Evolutionary conservation across 2,888 invertebrate species (phyloP).

Genomic region (Rhamphomyia laevipes): DNA sequence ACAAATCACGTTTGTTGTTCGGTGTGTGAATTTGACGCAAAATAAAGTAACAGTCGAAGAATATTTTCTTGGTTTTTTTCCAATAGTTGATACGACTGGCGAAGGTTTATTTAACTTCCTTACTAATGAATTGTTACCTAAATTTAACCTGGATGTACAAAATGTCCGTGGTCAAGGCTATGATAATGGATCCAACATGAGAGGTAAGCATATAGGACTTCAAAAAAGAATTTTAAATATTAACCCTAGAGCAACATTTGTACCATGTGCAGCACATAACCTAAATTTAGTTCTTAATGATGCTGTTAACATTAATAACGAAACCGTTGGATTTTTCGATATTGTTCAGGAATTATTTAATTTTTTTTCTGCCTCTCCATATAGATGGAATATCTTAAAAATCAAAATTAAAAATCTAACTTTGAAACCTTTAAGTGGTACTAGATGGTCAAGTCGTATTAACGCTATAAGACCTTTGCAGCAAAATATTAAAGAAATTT

Average conservation of each 20-base stretch:
- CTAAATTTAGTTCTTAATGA: neutral
- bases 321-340: neutral
- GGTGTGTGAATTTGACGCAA: neutral
- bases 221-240: neutral
- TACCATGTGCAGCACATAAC: neutral
- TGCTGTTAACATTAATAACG: neutral
- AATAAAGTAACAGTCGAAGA: neutral
- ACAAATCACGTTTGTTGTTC: slow-evolving; percentile 2
- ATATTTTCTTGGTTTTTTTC: neutral
- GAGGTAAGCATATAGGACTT: neutral
- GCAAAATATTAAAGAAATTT: neutral
- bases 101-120: neutral
- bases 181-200: neutral
- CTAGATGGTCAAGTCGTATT: neutral
- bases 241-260: neutral
- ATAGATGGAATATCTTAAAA: neutral
- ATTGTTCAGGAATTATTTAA: neutral
- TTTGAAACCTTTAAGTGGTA: neutral
- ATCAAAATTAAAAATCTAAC: neutral
- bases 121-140: neutral
- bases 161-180: neutral
- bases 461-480: neutral
- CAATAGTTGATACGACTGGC: neutral
- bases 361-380: neutral
- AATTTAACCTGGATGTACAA: neutral